Base-by-base conservation (phyloP, 1,140 invertebrate species). In the Dinothrombium tinctorium region DNA sequence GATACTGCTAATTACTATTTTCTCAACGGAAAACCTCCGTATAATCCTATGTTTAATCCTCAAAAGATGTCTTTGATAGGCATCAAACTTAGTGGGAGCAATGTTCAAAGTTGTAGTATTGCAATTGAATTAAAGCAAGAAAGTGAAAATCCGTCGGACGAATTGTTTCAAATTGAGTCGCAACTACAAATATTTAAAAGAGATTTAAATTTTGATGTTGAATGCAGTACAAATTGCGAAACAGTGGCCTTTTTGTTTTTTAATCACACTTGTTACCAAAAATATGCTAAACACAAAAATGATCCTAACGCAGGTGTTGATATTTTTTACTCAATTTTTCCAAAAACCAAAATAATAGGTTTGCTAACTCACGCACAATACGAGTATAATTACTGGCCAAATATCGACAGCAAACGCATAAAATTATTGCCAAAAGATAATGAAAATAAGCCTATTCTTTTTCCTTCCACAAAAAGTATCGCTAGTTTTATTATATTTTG, bases 171-270 rank as follows among this genome's bases (percentile, higher is more conserved):
- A 12, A 23, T 21, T 23, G 35, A 37, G 15, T 0, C 35, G 35
- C 12, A 7, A 37, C 35, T 37, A 2, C 4, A n/a, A 4, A 12
- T n/a, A 23, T 37, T 37, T n/a, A 37, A 17, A 21, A 5, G 15
- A 7, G 22, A 37, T 21, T 21, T 37, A 7, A 5, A 11, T 11
- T 37, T 37, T 17, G 7, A 11, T 11, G 12, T 4, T 37, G 35
- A 37, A n/a, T 7, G 4, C 8, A 12, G 19, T n/a, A 12, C 4
- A 17, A n/a, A 4, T 21, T 20, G 15, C n/a, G 35, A 37, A 17
- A n/a, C 35, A 17, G 19, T 37, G 6, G 35, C 35, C n/a, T 37
- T 37, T 37, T 8, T 37, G n/a, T 37, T 37, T 37, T 20, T 37
- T 8, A 37, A 37, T 37, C n/a, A 11, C n/a, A 21, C 12, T 37